Conservation (phyloP, 2,888 invertebrate species). For the Ormyrus thymus region DNA sequence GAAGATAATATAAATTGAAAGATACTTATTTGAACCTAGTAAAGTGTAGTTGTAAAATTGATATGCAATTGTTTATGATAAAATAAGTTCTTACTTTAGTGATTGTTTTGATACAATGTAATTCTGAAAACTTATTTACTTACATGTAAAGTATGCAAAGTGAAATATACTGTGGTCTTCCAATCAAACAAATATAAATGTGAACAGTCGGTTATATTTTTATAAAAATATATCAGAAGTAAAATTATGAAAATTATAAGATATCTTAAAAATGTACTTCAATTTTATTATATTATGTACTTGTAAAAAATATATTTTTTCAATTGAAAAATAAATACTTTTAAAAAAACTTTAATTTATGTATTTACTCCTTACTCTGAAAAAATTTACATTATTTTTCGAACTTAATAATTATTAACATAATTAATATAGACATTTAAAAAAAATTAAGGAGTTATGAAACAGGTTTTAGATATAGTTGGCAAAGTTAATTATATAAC, state of each 20-base stretch:
- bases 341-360: neutral
- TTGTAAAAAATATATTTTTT: constrained; percentile 54
- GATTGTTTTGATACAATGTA: constrained; percentile 8
- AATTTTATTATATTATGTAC: constrained; percentile 47
- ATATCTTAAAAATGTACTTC: constrained; percentile 37
- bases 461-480: no score
- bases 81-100: constrained; percentile 23
- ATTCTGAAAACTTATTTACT: constrained; percentile 20
- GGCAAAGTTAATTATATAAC: no score
- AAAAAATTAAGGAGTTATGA: no score
- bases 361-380: no score
- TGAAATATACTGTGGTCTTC: constrained; percentile 32
- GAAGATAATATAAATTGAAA: neutral
- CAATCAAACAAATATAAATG: constrained; percentile 19
- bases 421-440: no score
- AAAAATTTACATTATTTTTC: no score
- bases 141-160: constrained; percentile 33
- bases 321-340: constrained; percentile 50
- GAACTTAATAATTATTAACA: no score
- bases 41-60: neutral
- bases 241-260: constrained; percentile 9
- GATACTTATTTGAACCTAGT: constrained; percentile 17
- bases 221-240: constrained; percentile 17
- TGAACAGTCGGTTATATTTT: constrained; percentile 38
- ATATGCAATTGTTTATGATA: neutral